phyloP scores from a whole-genome alignment of 2,113 vertebrate species.

The Rhea americana region DNA sequence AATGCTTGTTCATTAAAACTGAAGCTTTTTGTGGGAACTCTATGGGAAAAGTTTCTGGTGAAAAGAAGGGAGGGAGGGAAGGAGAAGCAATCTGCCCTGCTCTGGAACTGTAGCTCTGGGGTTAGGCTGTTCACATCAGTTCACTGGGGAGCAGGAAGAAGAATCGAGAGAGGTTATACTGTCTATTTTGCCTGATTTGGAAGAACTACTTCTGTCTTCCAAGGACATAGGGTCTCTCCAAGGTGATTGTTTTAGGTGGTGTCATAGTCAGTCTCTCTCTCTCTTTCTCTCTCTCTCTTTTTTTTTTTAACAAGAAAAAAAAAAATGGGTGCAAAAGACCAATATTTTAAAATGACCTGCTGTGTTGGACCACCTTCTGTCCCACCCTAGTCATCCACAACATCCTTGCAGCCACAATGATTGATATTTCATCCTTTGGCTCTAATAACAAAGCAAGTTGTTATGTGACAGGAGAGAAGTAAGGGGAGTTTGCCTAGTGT shows the following conservation, averaged over 20 bases:
- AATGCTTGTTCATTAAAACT: constrained; percentile 43
- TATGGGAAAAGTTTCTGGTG: constrained; percentile 38
- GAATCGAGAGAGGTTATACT: neutral
- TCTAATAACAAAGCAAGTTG: neutral
- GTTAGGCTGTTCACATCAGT: neutral
- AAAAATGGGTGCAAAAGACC: neutral
- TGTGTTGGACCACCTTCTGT: neutral
- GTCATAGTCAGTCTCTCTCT: neutral
- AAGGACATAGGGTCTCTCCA: neutral
- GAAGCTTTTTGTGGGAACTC: constrained; percentile 36
- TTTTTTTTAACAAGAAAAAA: neutral
- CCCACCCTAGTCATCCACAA: neutral
- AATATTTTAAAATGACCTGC: neutral
- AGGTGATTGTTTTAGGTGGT: neutral
- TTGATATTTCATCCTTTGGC: neutral
- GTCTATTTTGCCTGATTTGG: neutral
- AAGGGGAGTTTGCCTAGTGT: neutral
- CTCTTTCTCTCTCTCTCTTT: neutral
- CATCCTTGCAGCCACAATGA: accelerated
- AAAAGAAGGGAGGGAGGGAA: constrained; percentile 15
- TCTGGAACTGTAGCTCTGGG: neutral
- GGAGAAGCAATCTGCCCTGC: neutral
- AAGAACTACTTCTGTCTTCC: neutral
- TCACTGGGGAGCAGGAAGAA: neutral
- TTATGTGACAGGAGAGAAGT: neutral